phyloP scores from a whole-genome alignment of 1,140 invertebrate genomes.

The Drosophila parvula region DNA sequence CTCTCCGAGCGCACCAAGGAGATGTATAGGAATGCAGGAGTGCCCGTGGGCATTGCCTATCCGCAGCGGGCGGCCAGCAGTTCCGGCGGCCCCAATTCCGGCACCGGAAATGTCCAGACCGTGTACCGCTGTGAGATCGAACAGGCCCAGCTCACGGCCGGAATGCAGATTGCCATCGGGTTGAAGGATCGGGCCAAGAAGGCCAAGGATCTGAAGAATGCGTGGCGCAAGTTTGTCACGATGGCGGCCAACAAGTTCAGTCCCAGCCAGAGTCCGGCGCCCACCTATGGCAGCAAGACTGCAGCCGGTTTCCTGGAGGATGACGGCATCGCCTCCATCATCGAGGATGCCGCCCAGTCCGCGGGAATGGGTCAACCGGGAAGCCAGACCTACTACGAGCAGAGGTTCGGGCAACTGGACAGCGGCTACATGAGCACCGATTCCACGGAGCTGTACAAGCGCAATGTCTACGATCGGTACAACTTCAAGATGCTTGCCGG shows the following conservation, averaged over 20 bases:
- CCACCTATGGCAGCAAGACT: conserved; percentile 69
- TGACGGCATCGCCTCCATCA: conserved; percentile 81
- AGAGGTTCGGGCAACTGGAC: conserved; percentile 84
- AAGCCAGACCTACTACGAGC: conserved; percentile 77
- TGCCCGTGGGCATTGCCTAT: conserved; percentile 80
- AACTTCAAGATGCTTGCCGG: conserved; percentile 75
- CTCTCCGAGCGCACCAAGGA: conserved; percentile 82
- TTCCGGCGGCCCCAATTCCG: conserved; percentile 23
- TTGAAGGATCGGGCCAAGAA: conserved; percentile 80
- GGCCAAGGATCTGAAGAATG: conserved; percentile 83
- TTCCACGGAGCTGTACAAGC: conserved; percentile 86
- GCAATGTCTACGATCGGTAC: conserved; percentile 81
- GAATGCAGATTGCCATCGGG: conserved; percentile 83
- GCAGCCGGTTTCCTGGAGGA: conserved; percentile 68
- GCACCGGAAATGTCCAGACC: conserved; percentile 64
- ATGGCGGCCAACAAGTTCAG: conserved; percentile 83
- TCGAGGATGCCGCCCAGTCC: conserved; percentile 62
- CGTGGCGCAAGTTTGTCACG: conserved; percentile 84
- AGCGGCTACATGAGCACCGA: conserved; percentile 92
- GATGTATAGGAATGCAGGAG: conserved; percentile 78
- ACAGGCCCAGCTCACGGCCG: conserved; percentile 72
- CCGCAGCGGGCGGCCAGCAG: conserved; percentile 69
- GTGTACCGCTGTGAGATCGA: conserved; percentile 83
- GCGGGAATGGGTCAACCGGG: conserved; percentile 40
- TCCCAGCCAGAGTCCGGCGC: conserved; percentile 77